Evolutionary conservation across 2,888 invertebrate species (phyloP).

Genomic region (Pyrgus malvae): DNA sequence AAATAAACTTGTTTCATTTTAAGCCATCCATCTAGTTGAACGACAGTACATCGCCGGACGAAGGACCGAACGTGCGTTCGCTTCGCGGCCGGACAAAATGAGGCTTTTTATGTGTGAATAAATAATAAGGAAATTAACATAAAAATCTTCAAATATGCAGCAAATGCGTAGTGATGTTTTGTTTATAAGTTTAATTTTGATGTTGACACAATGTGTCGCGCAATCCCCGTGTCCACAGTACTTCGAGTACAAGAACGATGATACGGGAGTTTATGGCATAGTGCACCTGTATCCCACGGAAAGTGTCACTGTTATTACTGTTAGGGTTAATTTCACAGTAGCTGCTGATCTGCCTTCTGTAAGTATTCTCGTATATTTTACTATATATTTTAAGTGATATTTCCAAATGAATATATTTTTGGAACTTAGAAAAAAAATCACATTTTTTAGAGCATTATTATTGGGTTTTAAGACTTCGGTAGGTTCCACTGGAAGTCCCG

Average conservation of each 20-base stretch:
- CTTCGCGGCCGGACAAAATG: slow-evolving; percentile 30
- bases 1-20: slow-evolving; percentile 10
- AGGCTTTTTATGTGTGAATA: slow-evolving; percentile 3
- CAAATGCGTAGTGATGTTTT: slow-evolving; percentile 41
- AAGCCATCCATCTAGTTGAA: slow-evolving; percentile 6
- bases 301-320: slow-evolving; percentile 44
- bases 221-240: slow-evolving; percentile 59
- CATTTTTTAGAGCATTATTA: no score
- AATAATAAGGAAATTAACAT: neutral
- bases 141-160: slow-evolving; percentile 31
- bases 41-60: slow-evolving; percentile 44
- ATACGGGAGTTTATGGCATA: slow-evolving; percentile 48
- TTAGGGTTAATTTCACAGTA: slow-evolving; percentile 56
- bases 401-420: neutral
- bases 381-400: neutral
- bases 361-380: slow-evolving; percentile 37
- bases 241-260: slow-evolving; percentile 57
- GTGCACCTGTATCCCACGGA: slow-evolving; percentile 48
- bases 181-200: slow-evolving; percentile 42
- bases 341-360: slow-evolving; percentile 50
- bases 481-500: no score
- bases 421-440: no score
- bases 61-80: slow-evolving; percentile 44
- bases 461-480: no score
- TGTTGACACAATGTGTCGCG: slow-evolving; percentile 42